Evolutionary conservation across 1,140 invertebrate genomes (phyloP).

Genomic region (Hypothenemus hampei): DNA sequence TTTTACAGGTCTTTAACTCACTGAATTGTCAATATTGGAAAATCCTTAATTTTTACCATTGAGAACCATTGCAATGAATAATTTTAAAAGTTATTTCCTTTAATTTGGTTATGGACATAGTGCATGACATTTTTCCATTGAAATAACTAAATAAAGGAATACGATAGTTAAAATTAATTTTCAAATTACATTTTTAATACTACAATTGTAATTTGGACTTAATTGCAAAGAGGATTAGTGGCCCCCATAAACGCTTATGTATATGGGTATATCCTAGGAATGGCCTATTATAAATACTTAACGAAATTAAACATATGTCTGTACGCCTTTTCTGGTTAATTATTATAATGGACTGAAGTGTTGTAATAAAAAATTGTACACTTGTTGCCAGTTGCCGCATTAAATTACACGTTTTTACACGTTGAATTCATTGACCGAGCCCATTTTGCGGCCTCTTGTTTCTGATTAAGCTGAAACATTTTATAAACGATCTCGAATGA

Average conservation of each 20-base stretch:
- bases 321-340: conserved; percentile 20
- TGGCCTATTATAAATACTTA: conserved; percentile 24
- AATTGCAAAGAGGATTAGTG: conserved; percentile 1
- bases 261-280: conserved; percentile 10
- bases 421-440: conserved; percentile 18
- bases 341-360: conserved; percentile 24
- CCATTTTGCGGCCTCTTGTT: conserved; percentile 19
- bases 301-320: conserved; percentile 20
- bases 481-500: too few species aligned
- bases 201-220: conserved; percentile 9
- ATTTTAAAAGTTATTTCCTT: background rate
- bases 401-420: conserved; percentile 22
- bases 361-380: conserved; percentile 28
- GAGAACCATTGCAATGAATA: background rate
- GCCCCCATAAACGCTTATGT: conserved; percentile 7
- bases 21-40: background rate
- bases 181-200: background rate
- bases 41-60: background rate
- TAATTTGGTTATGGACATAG: background rate
- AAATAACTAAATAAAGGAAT: background rate
- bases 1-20: background rate
- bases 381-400: conserved; percentile 22
- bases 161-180: background rate
- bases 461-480: conserved; percentile 20
- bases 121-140: background rate